Conservation (phyloP, 2,797 vertebrate genomes). For the Myotis pilosus region DNA sequence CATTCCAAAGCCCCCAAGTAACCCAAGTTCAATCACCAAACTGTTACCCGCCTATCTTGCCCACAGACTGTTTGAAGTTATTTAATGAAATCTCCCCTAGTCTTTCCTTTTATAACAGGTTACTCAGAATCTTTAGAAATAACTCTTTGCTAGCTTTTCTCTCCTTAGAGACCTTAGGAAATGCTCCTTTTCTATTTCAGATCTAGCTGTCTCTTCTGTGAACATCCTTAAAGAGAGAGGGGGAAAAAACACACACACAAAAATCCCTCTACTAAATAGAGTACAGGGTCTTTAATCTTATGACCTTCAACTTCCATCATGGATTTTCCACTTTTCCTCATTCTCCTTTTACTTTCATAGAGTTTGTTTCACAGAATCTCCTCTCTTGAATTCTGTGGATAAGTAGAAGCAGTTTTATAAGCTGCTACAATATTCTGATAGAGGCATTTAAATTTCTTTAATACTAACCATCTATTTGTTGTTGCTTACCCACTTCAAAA, state of each 20-base stretch:
- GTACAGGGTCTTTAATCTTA: background rate
- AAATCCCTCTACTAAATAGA: background rate
- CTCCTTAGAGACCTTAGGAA: background rate
- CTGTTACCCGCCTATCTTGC: background rate
- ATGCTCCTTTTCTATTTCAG: conserved; percentile 1
- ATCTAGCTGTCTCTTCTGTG: background rate
- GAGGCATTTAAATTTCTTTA: background rate
- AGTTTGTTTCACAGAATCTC: background rate
- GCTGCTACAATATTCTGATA: background rate
- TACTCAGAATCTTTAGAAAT: conserved; percentile 47
- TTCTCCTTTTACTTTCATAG: background rate
- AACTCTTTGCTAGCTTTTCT: conserved; percentile 33
- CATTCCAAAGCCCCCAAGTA: background rate
- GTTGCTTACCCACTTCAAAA: conserved; percentile 25
- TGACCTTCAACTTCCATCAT: background rate
- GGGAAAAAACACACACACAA: background rate
- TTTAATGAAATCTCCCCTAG: background rate
- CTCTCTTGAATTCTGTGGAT: background rate
- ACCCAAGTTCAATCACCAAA: background rate
- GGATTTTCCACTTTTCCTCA: background rate
- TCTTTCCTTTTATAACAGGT: background rate
- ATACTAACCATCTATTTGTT: background rate
- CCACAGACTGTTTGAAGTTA: background rate
- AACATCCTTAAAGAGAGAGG: background rate
- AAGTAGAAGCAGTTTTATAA: conserved; percentile 32